phyloP scores from a whole-genome alignment of 2,888 invertebrate species.

The Amiota mariae region DNA sequence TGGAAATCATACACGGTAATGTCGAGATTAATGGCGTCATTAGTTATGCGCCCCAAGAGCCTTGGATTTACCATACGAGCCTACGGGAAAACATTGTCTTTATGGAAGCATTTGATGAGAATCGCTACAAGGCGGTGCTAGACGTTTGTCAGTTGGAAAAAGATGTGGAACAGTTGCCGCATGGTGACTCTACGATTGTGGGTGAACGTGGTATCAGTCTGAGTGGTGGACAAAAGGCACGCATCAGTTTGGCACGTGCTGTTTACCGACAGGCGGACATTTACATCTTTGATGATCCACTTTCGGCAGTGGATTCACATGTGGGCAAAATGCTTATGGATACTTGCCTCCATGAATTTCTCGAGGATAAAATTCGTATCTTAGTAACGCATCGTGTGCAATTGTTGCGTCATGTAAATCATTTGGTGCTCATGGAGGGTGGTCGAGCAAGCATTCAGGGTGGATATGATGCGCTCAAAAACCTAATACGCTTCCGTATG shows the following conservation, averaged over 20 bases:
- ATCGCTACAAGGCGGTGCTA: slow-evolving; percentile 74
- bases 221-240: slow-evolving; percentile 84
- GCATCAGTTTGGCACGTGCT: slow-evolving; percentile 84
- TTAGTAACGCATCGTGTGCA: slow-evolving; percentile 82
- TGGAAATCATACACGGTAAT: slow-evolving; percentile 78
- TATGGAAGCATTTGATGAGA: slow-evolving; percentile 80
- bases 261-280: slow-evolving; percentile 83
- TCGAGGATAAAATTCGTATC: slow-evolving; percentile 79
- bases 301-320: slow-evolving; percentile 84
- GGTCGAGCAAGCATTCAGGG: slow-evolving; percentile 70
- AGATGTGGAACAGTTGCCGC: slow-evolving; percentile 79
- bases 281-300: slow-evolving; percentile 85
- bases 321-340: slow-evolving; percentile 84
- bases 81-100: slow-evolving; percentile 95
- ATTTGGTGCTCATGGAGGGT: slow-evolving; percentile 76
- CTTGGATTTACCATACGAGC: slow-evolving; percentile 86
- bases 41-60: slow-evolving; percentile 86
- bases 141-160: slow-evolving; percentile 77
- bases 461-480: slow-evolving; percentile 73
- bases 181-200: slow-evolving; percentile 75
- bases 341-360: slow-evolving; percentile 78
- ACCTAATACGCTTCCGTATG: slow-evolving; percentile 75
- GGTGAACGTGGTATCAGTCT: slow-evolving; percentile 82
- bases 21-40: slow-evolving; percentile 78
- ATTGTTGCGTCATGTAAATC: slow-evolving; percentile 76